Evolutionary conservation across 1,140 invertebrate genomes (phyloP), one percentile per base, ranked within the genome.

Genomic region (Plutomurus gul): DNA sequence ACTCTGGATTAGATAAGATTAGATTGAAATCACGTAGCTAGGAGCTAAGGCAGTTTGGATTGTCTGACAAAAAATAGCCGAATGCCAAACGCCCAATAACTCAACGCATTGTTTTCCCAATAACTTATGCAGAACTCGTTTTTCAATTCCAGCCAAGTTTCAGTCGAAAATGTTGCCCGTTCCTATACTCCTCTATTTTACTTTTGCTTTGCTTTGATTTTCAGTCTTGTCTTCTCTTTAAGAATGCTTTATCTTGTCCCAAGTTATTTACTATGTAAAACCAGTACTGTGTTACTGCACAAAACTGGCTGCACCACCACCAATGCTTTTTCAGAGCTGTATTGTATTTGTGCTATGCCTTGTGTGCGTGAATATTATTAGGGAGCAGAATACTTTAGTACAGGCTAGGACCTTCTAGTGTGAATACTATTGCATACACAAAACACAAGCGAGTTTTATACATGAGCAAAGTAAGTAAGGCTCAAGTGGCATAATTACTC

Each of bases 401-500:
- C 22, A n/a, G n/a, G n/a, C n/a, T n/a, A n/a, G n/a, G n/a, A n/a
- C n/a, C n/a, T n/a, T n/a, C n/a, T n/a, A n/a, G n/a, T n/a, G n/a
- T n/a, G n/a, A n/a, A 47, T 65, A 36, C 30, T 33, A 65, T 65
- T 65, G 56, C 36, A 16, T 27, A 65, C 22, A 16, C 56, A 65
- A 65, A 65, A 11, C 18, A n/a, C 56, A 27, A 73, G 36, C 36
- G 13, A 73, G n/a, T n/a, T n/a, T n/a, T n/a, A n/a, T n/a, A 73
- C 20, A 46, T 40, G 71, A 40, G 71, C 71, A 46, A 73, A 40
- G 71, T 43, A 49, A 65, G 56, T 30, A 65, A 65, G 36, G 56
- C 76, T 46, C 71, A 72, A 70, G 76, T 73, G 76, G 76, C 65
- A 78, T 78, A 78, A 78, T 78, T 78, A 72, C 76, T 47, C 25